These are phyloP conservation scores for Galerucella nymphaeae DNA, from an alignment of 2,888 invertebrate species.

Conservation along the genomic window DNA sequence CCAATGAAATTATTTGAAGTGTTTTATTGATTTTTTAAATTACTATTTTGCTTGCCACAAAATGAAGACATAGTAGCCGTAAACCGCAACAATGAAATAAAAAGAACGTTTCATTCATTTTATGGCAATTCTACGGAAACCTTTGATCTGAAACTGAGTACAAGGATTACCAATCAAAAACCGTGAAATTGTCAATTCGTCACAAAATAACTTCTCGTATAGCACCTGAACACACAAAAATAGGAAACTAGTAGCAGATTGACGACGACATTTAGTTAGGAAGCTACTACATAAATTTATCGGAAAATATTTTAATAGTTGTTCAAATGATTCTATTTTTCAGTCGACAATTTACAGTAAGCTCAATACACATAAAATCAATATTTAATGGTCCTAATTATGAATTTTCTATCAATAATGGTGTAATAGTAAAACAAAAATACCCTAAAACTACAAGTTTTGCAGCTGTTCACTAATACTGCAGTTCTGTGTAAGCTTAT, in stretches of 20 bases:
- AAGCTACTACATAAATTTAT: background rate
- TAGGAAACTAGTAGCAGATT: background rate
- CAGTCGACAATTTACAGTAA: background rate
- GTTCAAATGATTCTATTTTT: background rate
- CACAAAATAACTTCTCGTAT: slow-evolving; percentile 41
- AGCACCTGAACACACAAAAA: slow-evolving; percentile 35
- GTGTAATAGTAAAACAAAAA: no score
- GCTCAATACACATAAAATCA: background rate
- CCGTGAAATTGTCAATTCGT: slow-evolving; percentile 47
- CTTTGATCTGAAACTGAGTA: slow-evolving; percentile 44
- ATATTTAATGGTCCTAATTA: no score
- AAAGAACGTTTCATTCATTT: slow-evolving; percentile 25
- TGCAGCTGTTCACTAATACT: no score
- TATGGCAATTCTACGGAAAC: slow-evolving; percentile 27
- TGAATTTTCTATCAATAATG: no score
- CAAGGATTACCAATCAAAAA: slow-evolving; percentile 44
- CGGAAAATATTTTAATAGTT: background rate
- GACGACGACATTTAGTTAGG: background rate
- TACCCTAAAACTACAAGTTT: no score
- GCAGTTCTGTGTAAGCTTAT: no score
- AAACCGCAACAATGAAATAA: slow-evolving; percentile 25
- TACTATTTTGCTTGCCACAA: slow-evolving; percentile 23
- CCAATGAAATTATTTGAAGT: background rate
- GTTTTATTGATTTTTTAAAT: slow-evolving; percentile 22
- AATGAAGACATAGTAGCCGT: slow-evolving; percentile 32